Evolutionary conservation across 2,888 invertebrate species (phyloP).

Genomic region (Temnothorax unifasciatus): DNA sequence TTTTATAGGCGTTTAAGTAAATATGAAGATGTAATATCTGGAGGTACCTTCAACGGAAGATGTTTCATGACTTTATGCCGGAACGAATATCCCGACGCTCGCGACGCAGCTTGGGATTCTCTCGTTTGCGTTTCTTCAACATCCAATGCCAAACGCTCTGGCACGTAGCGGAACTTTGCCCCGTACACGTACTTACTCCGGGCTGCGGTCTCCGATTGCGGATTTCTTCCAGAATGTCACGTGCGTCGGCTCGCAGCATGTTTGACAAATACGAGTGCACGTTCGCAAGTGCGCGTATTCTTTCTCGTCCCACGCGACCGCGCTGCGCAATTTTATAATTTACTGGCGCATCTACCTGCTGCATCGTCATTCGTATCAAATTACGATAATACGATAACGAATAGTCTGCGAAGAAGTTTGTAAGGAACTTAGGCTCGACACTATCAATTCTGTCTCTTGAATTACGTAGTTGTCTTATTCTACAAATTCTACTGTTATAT

Average conservation of each 20-base stretch:
- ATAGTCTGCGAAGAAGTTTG: background rate
- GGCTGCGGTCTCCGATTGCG: slow-evolving; percentile 39
- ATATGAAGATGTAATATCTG: background rate
- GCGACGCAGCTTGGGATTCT: slow-evolving; percentile 48
- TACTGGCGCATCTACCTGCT: slow-evolving; percentile 1
- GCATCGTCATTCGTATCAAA: slow-evolving; percentile 11
- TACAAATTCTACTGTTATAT: background rate
- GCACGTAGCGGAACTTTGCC: slow-evolving; percentile 80
- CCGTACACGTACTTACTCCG: slow-evolving; percentile 62
- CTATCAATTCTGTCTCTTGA: background rate
- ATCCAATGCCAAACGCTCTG: slow-evolving; percentile 70
- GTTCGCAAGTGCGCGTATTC: background rate
- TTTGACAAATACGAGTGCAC: slow-evolving; percentile 2
- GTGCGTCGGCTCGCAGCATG: slow-evolving; percentile 8
- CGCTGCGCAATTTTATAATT: slow-evolving; percentile 11
- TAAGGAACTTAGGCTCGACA: background rate
- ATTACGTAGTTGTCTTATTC: background rate
- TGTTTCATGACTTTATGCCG: background rate
- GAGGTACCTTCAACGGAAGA: background rate
- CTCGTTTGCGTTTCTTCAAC: slow-evolving; percentile 69
- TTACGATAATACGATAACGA: slow-evolving; percentile 40
- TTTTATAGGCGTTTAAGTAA: background rate
- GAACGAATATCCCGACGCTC: background rate
- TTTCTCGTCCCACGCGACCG: background rate
- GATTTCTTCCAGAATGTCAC: slow-evolving; percentile 37